Evolutionary conservation across 2,888 invertebrate genomes (phyloP), one percentile per base, ranked within the genome.

Genomic region (Nemapogon koenigi): DNA sequence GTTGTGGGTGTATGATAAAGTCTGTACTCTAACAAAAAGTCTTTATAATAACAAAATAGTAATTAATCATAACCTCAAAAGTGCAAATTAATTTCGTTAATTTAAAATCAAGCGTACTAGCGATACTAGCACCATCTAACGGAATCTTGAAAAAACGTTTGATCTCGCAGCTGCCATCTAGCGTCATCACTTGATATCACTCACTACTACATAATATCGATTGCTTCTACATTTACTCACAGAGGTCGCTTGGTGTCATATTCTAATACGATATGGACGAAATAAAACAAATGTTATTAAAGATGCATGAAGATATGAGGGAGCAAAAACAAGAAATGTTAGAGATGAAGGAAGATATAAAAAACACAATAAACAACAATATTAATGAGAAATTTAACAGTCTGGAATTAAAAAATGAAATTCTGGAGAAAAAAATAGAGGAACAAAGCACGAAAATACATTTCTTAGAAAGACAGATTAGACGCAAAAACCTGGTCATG

Each of bases 401-500:
- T 11, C 18, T 39, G 17, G 22, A 35, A 35, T 3, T 35, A 17
- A 39, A 39, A 39, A 35, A 33, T 31, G 28, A 28, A n/a, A 28
- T 16, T 16, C 6, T 42, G 11, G 37, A 37, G n/a, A 16, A 42
- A 37, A 31, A 33, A 28, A 13, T 39, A 17, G 15, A 39, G 40
- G 29, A 25, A 8, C 42, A 37, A 30, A 30, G 35, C 27, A 14
- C n/a, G n/a, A n/a, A n/a, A n/a, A n/a, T n/a, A n/a, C n/a, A n/a
- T n/a, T n/a, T n/a, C n/a, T n/a, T n/a, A 3, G 41, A 43, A 10
- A 41, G 35, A 31, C 15, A 22, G 4, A 32, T 1, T 2, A 31
- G 35, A 17, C 42, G 36, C 11, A 42, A 26, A 39, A 42, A 37
- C 16, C 11, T 39, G 16, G 22, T 42, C 8, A 13, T 41, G 8